A percentile compares a stretch with the other conserved stretches of the same genome.
Conservation (phyloP, 30 jellyfish, hydroid and myxozoan species). For the Aurelia sp. region DNA sequence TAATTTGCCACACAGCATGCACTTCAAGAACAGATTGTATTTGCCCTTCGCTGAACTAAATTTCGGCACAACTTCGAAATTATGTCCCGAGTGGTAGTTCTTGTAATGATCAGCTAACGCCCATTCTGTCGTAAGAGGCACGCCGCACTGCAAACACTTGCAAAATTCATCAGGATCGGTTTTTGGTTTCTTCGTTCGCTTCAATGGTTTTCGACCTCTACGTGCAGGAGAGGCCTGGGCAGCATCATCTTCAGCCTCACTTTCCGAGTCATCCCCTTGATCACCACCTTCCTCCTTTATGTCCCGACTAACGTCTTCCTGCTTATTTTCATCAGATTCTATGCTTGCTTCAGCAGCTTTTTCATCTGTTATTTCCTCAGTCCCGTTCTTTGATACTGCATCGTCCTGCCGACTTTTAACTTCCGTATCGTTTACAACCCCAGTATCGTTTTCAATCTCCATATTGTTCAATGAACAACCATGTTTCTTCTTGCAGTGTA, state of each 20-base stretch:
- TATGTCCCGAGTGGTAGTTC: conserved; percentile 53
- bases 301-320: not conserved
- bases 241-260: not conserved
- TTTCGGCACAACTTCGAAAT: conserved; percentile 59
- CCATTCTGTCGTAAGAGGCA: conserved; percentile 61
- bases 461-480: not conserved
- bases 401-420: not conserved
- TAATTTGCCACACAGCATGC: conserved; percentile 57
- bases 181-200: conserved; percentile 5
- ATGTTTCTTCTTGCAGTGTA: conserved; percentile 36
- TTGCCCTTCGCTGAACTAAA: conserved; percentile 44
- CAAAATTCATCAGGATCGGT: conserved; percentile 11
- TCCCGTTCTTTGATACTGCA: not conserved
- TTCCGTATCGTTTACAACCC: not conserved
- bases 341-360: not conserved
- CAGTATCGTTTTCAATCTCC: not conserved
- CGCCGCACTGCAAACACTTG: conserved; percentile 49
- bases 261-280: not conserved
- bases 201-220: not conserved
- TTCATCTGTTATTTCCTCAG: not conserved
- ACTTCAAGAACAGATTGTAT: conserved; percentile 47
- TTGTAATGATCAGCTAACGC: conserved; percentile 59
- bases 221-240: not conserved
- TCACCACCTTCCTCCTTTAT: not conserved
- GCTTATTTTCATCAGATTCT: not conserved